phyloP scores from a whole-genome alignment of 2,888 invertebrate species.

The Dolichomitus sp. region DNA sequence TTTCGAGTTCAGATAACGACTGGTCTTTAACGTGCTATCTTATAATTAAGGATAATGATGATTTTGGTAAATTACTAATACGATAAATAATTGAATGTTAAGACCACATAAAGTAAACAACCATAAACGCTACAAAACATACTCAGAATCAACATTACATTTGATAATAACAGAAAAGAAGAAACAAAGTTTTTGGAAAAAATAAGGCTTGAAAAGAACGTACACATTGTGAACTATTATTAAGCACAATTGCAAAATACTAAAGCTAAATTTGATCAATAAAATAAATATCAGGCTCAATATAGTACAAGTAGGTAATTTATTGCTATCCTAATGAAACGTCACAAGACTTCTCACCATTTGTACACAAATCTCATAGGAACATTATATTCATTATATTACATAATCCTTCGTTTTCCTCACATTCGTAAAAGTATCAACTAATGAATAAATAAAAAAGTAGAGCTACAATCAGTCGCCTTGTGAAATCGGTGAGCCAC shows the following conservation, averaged over 20 bases:
- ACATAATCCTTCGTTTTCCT: conserved; percentile 24
- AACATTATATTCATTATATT: conserved; percentile 45
- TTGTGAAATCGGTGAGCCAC: conserved; percentile 84
- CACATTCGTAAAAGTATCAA: not conserved
- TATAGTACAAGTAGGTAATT: conserved; percentile 29
- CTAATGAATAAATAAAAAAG: conserved; percentile 49
- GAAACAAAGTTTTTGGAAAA: not conserved
- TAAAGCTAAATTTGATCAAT: too few relatives aligned
- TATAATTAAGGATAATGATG: too few relatives aligned
- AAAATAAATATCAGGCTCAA: not conserved
- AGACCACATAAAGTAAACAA: too few relatives aligned
- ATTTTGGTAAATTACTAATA: too few relatives aligned
- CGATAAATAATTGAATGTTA: too few relatives aligned
- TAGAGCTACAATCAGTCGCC: conserved; percentile 76
- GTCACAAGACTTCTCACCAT: conserved; percentile 12
- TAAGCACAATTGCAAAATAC: too few relatives aligned
- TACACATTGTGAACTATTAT: not conserved
- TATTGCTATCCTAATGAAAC: conserved; percentile 46
- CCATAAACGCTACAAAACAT: too few relatives aligned
- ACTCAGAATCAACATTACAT: too few relatives aligned
- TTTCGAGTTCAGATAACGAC: too few relatives aligned
- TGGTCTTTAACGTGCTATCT: too few relatives aligned
- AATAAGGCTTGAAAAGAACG: not conserved
- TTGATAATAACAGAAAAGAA: too few relatives aligned
- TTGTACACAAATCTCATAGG: conserved; percentile 44